A percentile compares a stretch with the other conserved stretches of the same genome.
phyloP scores from a whole-genome alignment of 1,140 invertebrate species.

The Teleogryllus occipitalis region DNA sequence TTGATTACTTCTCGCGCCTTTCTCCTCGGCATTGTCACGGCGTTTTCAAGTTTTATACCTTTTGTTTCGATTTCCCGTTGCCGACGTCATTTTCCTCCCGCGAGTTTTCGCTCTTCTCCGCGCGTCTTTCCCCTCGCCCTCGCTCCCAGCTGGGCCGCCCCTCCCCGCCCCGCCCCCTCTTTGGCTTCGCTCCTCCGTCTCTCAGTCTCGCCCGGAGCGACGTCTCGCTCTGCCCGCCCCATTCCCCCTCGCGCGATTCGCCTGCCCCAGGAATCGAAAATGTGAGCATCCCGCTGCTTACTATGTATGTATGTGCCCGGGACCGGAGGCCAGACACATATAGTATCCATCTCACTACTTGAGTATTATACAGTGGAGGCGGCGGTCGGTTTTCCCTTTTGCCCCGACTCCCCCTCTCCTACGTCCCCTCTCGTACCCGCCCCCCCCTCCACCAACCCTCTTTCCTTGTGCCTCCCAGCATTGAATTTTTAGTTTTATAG shows the following conservation, averaged over 20 bases:
- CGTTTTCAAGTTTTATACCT: slow-evolving; percentile 1
- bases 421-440: neutral
- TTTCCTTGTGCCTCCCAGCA: neutral
- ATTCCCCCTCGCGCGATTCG: too few species aligned
- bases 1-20: neutral
- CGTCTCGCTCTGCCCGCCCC: too few species aligned
- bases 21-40: neutral
- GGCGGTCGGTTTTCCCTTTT: neutral
- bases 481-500: slow-evolving; percentile 20
- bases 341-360: slow-evolving; percentile 1
- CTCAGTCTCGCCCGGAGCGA: too few species aligned
- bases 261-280: neutral
- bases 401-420: neutral
- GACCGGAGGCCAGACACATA: neutral
- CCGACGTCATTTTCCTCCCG: neutral
- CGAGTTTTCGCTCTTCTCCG: too few species aligned
- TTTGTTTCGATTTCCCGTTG: neutral
- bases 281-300: neutral
- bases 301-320: neutral
- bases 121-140: neutral
- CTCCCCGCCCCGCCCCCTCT: neutral
- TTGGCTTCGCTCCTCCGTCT: neutral
- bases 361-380: neutral
- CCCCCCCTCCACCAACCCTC: neutral
- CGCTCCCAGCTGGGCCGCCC: neutral